Conservation (phyloP, 2,113 vertebrate species). For the Myotis yumanensis region DNA sequence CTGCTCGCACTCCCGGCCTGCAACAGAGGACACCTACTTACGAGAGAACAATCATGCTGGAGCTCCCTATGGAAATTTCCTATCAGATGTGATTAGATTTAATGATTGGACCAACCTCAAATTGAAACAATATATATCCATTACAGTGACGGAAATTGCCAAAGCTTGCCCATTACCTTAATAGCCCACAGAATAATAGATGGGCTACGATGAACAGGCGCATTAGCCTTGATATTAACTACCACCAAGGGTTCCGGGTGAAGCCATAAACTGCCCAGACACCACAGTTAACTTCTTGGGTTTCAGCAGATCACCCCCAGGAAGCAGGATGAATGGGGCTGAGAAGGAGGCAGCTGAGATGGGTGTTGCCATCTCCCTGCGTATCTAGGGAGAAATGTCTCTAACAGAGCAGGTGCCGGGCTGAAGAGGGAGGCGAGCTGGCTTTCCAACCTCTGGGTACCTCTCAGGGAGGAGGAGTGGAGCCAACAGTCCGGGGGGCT, state of each 20-base stretch:
- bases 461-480: not conserved
- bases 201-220: slow-evolving; percentile 72
- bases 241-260: slow-evolving; percentile 75
- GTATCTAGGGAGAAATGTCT: not conserved
- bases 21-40: slow-evolving; percentile 72
- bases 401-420: not conserved
- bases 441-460: not conserved
- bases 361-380: not conserved
- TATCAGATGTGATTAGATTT: slow-evolving; percentile 84
- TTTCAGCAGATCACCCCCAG: slow-evolving; percentile 42
- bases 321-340: slow-evolving; percentile 1
- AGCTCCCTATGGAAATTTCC: slow-evolving; percentile 75
- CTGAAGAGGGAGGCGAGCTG: not conserved
- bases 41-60: slow-evolving; percentile 60
- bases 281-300: slow-evolving; percentile 67
- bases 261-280: slow-evolving; percentile 73
- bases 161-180: slow-evolving; percentile 82
- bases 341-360: not conserved
- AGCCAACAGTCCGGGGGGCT: not conserved
- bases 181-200: slow-evolving; percentile 82
- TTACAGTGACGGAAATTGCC: slow-evolving; percentile 82
- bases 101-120: slow-evolving; percentile 82
- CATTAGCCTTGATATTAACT: slow-evolving; percentile 77
- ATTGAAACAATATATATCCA: slow-evolving; percentile 84
- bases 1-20: not conserved